Conservation (phyloP, 1,140 invertebrate species). For the Mycetomoellerius zeteki region DNA sequence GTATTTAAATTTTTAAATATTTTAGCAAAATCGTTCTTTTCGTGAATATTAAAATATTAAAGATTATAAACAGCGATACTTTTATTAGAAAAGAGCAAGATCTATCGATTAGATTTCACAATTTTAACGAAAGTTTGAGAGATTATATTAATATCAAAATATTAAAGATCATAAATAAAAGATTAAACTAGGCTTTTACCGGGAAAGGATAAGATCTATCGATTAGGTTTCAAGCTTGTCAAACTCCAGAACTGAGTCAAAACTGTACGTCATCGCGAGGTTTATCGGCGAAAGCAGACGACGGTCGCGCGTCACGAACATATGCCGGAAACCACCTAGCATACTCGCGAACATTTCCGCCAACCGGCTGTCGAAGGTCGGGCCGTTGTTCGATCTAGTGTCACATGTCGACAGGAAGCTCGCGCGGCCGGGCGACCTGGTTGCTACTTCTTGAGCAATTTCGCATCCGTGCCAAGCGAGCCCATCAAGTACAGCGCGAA, state of each 20-base stretch:
- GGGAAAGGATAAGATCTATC: not conserved
- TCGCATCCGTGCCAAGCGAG: conserved; percentile 82
- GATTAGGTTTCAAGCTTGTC: conserved; percentile 6
- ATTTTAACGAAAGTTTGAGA: not conserved
- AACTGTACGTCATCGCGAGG: conserved; percentile 36
- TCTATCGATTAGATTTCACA: no score
- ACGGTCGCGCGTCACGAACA: conserved; percentile 26
- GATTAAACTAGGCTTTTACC: not conserved
- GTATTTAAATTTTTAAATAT: no score
- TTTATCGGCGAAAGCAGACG: conserved; percentile 9
- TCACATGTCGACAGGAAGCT: conserved; percentile 78
- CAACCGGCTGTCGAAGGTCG: conserved; percentile 56
- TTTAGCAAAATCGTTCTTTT: no score
- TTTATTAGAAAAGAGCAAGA: no score
- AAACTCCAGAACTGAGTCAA: not conserved
- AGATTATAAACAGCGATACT: no score
- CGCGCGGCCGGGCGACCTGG: conserved; percentile 81
- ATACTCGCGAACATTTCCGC: conserved; percentile 54
- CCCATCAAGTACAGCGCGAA: conserved; percentile 82
- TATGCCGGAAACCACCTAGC: conserved; percentile 41
- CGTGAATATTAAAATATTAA: no score
- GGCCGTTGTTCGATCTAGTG: conserved; percentile 68
- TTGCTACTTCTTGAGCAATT: conserved; percentile 87
- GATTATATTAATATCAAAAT: not conserved
- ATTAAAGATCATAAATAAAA: not conserved